phyloP scores from a whole-genome alignment of 2,888 invertebrate species.

The Archips xylosteana region DNA sequence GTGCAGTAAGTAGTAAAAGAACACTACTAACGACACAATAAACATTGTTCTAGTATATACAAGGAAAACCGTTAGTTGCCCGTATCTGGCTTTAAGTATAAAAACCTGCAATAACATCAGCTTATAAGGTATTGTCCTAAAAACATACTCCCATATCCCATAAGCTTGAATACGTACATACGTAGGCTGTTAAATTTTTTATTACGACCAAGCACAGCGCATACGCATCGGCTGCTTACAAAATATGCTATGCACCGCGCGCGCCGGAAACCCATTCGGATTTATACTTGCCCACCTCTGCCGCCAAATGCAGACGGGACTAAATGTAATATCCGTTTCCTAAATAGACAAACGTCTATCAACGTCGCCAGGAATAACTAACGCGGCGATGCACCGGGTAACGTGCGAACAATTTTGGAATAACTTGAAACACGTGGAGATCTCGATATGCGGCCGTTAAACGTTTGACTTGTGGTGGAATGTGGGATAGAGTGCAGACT shows the following conservation, averaged over 20 bases:
- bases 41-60: slow-evolving; percentile 6
- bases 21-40: slow-evolving; percentile 18
- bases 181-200: slow-evolving; percentile 74
- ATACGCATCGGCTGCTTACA: slow-evolving; percentile 76
- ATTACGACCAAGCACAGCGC: slow-evolving; percentile 69
- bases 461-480: slow-evolving; percentile 17
- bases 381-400: slow-evolving; percentile 73
- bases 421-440: slow-evolving; percentile 40
- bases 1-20: slow-evolving; percentile 22
- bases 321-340: slow-evolving; percentile 86
- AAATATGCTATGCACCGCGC: slow-evolving; percentile 81
- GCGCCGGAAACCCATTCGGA: slow-evolving; percentile 79
- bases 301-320: slow-evolving; percentile 83
- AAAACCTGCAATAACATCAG: slow-evolving; percentile 24
- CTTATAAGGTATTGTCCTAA: slow-evolving; percentile 54
- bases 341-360: slow-evolving; percentile 85
- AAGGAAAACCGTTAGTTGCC: slow-evolving; percentile 17
- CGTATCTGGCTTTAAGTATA: slow-evolving; percentile 22
- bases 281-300: slow-evolving; percentile 81
- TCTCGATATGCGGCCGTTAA: slow-evolving; percentile 1
- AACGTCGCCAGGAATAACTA: slow-evolving; percentile 82
- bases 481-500: slow-evolving; percentile 16
- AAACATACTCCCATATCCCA: slow-evolving; percentile 69
- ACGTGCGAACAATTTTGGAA: slow-evolving; percentile 56
- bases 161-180: slow-evolving; percentile 70